Evolutionary conservation across 2,888 invertebrate genomes (phyloP), one percentile per base, ranked within the genome.

Genomic region (Synergus umbraculus): DNA sequence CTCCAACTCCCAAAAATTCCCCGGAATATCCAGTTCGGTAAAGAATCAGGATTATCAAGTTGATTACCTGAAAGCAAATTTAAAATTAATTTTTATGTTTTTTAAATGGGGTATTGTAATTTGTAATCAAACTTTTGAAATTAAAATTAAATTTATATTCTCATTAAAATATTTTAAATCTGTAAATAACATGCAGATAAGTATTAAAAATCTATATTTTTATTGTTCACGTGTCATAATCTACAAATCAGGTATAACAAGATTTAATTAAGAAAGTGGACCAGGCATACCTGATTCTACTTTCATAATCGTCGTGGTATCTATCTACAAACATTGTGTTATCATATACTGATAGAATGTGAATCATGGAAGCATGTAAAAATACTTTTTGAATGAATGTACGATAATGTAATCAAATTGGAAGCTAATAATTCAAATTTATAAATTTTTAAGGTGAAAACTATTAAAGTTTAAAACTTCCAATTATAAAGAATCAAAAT

Each of bases 1-100:
- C 97, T 67, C 97, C 97, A 77, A 97, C 96, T 54, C 97, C 97
- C 82, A 97, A 93, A 91, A 97, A 97, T 90, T 95, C 95, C 3
- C 97, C 97, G 18, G 81, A 95, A 93, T 95, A 96, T 13, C 97
- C 97, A 43, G 96, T 96, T 82, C 97, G 95, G 92, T 97, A 97
- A 10, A 97, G 93, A 79, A 97, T 95, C 76, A 97, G 89, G 86
- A 97, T 95, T 15, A 97, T 95, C 84, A 97, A 93, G 92, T 97
- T 97, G 77, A 97, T 89, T n/a, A 97, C 94, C 97, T 97, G 93
- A 54, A 93, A 93, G 81, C 78, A 76, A 81, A 81, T 66, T 78
- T 44, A 37, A 49, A 29, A 63, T 63, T 29, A 63, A 22, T 29
- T 29, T 13, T 12, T 37, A 4, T 58, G 18, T 9, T 58, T 58